Evolutionary conservation across 2,113 vertebrate genomes (phyloP), one percentile per base, ranked within the genome.

Genomic region (Haemorhous mexicanus): DNA sequence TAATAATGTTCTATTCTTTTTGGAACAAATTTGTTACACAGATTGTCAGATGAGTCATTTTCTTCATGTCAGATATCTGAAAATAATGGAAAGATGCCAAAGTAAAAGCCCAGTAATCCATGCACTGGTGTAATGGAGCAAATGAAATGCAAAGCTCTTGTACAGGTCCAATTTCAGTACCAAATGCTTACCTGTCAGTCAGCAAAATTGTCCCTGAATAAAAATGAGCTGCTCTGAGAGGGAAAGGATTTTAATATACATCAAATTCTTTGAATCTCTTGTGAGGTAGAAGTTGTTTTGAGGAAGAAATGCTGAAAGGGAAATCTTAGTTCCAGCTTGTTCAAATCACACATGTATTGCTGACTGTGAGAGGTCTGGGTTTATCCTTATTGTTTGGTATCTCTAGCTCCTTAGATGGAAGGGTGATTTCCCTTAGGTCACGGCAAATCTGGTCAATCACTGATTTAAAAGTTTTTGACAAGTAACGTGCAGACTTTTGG

Each of bases 121-220:
- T 98, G 97, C 98, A 94, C 81, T 97, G 97, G 98, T 98, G 98
- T 98, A 98, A 98, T 98, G 98, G 98, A 98, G 98, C 98, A 98
- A 98, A 98, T 98, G 98, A 98, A 98, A 98, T 98, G 98, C 98
- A 98, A 97, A 98, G 98, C 98, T 98, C 97, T 98, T 95, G 97
- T 97, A 90, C 96, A 96, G 97, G 98, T 98, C 97, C 97, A 97
- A 97, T 98, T 98, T 98, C 98, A 97, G 95, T 97, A 97, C 97
- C 97, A 95, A 97, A 98, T 96, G 94, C 97, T 98, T 97, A 98
- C 97, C 97, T 98, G 98, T 98, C 99, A 98, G 97, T 99, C 98
- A 99, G 96, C 94, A 96, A 94, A 95, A 98, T 98, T 98, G 98
- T 98, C 96, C 97, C 96, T 98, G 98, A 98, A 98, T 98, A 98